A percentile compares a stretch with the other conserved stretches of the same genome.
phyloP scores from a whole-genome alignment of 2,888 invertebrate species.

The Ecliptopera silaceata region DNA sequence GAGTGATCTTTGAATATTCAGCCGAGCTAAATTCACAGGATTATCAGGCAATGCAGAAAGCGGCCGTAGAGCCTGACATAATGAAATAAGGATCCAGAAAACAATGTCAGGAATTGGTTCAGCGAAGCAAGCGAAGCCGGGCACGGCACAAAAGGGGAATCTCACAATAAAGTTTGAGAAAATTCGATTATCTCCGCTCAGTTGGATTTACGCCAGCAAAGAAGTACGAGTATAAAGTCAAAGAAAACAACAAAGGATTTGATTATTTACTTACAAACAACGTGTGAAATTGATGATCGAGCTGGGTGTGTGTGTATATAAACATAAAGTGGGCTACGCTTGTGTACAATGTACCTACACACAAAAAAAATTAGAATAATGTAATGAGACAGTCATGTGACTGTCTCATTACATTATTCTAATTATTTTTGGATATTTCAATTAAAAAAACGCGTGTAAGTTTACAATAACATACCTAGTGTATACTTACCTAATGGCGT shows the following conservation, averaged over 20 bases:
- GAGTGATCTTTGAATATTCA: too few relatives aligned
- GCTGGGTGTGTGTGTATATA: too few relatives aligned
- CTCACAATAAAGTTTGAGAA: constrained; percentile 16
- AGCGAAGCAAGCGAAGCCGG: constrained; percentile 15
- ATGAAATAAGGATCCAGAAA: constrained; percentile 15
- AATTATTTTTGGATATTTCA: too few relatives aligned
- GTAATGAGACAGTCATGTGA: too few relatives aligned
- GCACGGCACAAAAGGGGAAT: constrained; percentile 13
- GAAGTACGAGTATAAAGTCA: neutral
- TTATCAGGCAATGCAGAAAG: neutral
- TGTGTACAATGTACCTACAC: too few relatives aligned
- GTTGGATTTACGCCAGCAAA: constrained; percentile 13
- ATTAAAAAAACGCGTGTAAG: too few relatives aligned
- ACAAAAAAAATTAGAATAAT: too few relatives aligned
- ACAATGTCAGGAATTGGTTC: constrained; percentile 14
- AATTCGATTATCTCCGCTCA: constrained; percentile 17
- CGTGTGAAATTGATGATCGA: neutral
- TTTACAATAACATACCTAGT: too few relatives aligned
- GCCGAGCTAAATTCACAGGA: too few relatives aligned
- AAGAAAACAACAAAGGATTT: neutral
- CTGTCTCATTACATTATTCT: too few relatives aligned
- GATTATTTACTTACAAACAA: neutral
- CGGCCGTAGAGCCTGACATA: neutral
- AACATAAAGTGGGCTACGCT: too few relatives aligned
- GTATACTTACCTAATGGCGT: too few relatives aligned